Evolutionary conservation across 2,113 vertebrate species (phyloP).

Genomic region (Grammomys surdaster): DNA sequence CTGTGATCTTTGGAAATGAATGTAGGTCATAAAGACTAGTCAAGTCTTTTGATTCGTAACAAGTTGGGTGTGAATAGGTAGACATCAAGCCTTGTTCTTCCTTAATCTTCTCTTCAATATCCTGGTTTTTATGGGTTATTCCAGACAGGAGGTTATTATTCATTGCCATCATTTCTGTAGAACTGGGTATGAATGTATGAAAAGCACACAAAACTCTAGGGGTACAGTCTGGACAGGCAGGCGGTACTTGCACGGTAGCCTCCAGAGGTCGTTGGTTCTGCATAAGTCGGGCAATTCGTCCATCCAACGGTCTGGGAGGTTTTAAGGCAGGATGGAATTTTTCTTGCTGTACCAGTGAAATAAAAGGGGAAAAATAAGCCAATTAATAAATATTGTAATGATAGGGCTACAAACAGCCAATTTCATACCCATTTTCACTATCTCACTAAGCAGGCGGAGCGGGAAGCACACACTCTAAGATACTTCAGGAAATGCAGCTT

Average conservation of each 20-base stretch:
- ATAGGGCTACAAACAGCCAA: conserved; percentile 21
- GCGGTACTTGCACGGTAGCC: conserved; percentile 33
- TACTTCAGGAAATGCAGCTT: background rate
- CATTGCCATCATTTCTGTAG: conserved; percentile 52
- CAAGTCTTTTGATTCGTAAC: conserved; percentile 57
- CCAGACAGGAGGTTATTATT: conserved; percentile 14
- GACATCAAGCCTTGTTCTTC: conserved; percentile 54
- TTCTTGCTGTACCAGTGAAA: conserved; percentile 78
- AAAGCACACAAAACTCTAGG: conserved; percentile 60
- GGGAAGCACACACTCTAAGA: background rate
- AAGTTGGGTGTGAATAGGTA: background rate
- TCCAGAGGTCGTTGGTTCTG: conserved; percentile 64
- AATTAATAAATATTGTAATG: conserved; percentile 33
- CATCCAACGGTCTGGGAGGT: conserved; percentile 83
- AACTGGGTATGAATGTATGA: conserved; percentile 53
- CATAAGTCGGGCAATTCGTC: conserved; percentile 76
- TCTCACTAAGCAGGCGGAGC: background rate
- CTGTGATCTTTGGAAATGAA: conserved; percentile 79
- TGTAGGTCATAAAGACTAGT: conserved; percentile 41
- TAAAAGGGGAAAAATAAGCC: conserved; percentile 45
- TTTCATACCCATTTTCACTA: conserved; percentile 32
- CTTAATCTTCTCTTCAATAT: conserved; percentile 71
- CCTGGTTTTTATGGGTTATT: conserved; percentile 43
- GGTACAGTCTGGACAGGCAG: conserved; percentile 68
- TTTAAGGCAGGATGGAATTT: conserved; percentile 81